Conservation (phyloP, 2,797 vertebrate species). For the Micrastur ruficollis region DNA sequence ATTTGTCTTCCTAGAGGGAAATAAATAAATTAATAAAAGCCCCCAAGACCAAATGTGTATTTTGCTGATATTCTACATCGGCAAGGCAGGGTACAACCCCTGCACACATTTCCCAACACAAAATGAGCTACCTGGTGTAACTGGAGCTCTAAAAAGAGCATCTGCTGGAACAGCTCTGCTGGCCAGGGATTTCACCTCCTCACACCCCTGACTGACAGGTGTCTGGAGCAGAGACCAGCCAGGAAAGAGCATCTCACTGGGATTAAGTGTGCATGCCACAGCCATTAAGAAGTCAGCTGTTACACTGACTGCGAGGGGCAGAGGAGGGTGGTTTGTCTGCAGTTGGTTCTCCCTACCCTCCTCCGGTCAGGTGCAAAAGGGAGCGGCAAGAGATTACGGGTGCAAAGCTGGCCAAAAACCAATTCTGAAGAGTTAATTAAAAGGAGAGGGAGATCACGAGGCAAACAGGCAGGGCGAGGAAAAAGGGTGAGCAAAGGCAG, state of each 20-base stretch:
- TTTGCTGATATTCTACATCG: neutral
- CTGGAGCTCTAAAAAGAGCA: neutral
- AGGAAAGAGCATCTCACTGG: constrained; percentile 53
- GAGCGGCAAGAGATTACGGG: constrained; percentile 42
- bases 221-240: constrained; percentile 26
- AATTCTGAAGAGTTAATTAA: constrained; percentile 40
- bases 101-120: neutral
- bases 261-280: constrained; percentile 57
- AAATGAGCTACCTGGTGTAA: constrained; percentile 25
- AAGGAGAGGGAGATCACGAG: constrained; percentile 30
- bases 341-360: constrained; percentile 31
- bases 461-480: constrained; percentile 28
- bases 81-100: neutral
- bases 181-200: constrained; percentile 10
- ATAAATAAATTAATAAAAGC: constrained; percentile 18
- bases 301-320: neutral
- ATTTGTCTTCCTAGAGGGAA: neutral
- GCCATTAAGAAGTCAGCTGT: constrained; percentile 52
- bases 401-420: constrained; percentile 44
- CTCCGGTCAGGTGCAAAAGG: constrained; percentile 56
- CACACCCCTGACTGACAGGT: constrained; percentile 45
- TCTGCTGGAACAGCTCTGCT: neutral
- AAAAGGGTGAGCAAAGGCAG: constrained; percentile 9
- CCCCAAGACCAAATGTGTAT: neutral
- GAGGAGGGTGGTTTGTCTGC: neutral